A percentile compares a stretch with the other conserved stretches of the same genome.
Evolutionary conservation across 2,888 invertebrate genomes (phyloP).

Genomic region (Nymphalis urticae): DNA sequence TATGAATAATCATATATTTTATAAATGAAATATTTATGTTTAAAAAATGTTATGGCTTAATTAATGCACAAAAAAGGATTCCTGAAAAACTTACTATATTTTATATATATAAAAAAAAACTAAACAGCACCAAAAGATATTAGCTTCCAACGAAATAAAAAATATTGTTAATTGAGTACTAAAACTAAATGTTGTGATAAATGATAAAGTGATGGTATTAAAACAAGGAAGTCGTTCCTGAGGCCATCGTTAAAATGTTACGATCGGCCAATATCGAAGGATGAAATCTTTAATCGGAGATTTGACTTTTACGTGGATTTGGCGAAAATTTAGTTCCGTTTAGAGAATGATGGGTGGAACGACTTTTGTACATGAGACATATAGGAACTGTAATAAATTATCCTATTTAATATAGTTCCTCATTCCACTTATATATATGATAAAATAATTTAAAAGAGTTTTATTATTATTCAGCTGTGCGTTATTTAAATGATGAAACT

Average conservation of each 20-base stretch:
- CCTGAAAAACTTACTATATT: too few relatives aligned
- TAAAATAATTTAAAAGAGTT: too few relatives aligned
- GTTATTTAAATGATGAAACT: too few relatives aligned
- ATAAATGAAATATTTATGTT: too few relatives aligned
- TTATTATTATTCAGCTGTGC: too few relatives aligned
- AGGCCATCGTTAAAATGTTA: conserved; percentile 77
- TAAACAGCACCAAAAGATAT: not conserved
- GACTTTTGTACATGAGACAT: not conserved
- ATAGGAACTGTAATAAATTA: not conserved
- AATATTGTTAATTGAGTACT: conserved; percentile 12
- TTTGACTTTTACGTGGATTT: conserved; percentile 51
- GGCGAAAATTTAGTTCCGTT: conserved; percentile 56
- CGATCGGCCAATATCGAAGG: conserved; percentile 74
- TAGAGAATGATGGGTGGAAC: conserved; percentile 28
- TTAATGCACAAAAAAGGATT: too few relatives aligned
- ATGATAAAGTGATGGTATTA: conserved; percentile 75
- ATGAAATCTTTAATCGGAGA: conserved; percentile 76
- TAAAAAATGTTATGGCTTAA: too few relatives aligned
- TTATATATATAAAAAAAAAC: not conserved
- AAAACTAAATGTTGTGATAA: conserved; percentile 73
- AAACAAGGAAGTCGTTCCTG: conserved; percentile 67
- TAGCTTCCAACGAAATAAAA: conserved; percentile 1
- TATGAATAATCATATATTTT: too few relatives aligned
- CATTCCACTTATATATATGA: too few relatives aligned
- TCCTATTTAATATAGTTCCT: too few relatives aligned